Conservation (phyloP, 2,797 vertebrate genomes). For the Urocyon cinereoargenteus region DNA sequence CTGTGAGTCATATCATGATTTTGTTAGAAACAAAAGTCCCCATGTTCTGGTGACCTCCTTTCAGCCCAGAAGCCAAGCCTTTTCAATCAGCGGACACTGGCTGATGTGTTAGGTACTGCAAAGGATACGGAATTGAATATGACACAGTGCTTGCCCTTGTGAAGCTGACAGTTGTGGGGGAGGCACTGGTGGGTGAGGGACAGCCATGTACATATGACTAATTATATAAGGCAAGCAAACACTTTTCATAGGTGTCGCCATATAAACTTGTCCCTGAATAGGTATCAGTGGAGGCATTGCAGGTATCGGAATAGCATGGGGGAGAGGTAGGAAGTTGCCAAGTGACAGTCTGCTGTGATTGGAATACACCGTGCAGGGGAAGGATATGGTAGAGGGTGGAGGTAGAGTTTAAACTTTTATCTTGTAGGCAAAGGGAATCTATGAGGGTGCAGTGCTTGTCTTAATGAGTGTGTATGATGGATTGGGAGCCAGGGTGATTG, state of each 20-base stretch:
- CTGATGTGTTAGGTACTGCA: slow-evolving; percentile 9
- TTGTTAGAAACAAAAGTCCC: background rate
- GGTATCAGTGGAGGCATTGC: background rate
- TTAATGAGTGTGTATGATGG: background rate
- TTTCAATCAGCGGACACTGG: background rate
- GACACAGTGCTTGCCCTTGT: background rate
- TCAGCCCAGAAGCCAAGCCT: background rate
- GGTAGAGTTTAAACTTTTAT: slow-evolving; percentile 52
- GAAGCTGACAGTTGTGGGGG: slow-evolving; percentile 51
- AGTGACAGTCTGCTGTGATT: background rate
- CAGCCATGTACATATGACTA: background rate
- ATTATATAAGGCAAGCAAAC: slow-evolving; percentile 14
- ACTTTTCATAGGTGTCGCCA: background rate
- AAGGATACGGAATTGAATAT: slow-evolving; percentile 11
- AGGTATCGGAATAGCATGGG: background rate
- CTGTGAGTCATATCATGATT: background rate
- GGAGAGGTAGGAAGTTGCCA: slow-evolving; percentile 3
- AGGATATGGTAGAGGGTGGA: slow-evolving; percentile 3
- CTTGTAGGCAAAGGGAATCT: background rate
- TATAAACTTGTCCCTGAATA: slow-evolving; percentile 40
- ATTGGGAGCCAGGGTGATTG: background rate
- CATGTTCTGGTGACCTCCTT: background rate
- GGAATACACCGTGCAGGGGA: background rate
- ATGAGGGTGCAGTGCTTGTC: background rate
- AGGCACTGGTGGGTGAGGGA: background rate